Conservation (phyloP, 1,140 invertebrate species). For the Drosophila seguyi region DNA sequence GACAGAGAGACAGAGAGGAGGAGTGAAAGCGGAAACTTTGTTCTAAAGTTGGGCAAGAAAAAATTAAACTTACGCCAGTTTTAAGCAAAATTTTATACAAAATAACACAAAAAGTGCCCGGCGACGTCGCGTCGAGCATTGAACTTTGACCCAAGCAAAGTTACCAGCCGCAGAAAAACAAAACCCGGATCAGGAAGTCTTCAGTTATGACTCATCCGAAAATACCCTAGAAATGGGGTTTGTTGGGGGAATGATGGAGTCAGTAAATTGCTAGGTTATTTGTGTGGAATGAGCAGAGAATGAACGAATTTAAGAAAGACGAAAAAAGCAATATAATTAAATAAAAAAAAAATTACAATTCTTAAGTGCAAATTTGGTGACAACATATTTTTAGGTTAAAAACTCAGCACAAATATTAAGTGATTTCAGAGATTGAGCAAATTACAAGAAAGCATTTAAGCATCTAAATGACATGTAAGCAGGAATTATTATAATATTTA, state of each 20-base stretch:
- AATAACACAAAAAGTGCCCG: constrained; percentile 47
- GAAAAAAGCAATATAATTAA: background rate
- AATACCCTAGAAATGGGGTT: background rate
- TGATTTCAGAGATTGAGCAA: background rate
- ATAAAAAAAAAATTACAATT: background rate
- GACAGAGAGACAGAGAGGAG: constrained; percentile 5
- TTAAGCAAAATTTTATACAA: constrained; percentile 66
- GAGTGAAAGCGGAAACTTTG: constrained; percentile 46
- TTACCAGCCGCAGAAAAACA: constrained; percentile 30
- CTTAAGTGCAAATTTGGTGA: background rate
- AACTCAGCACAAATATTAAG: background rate
- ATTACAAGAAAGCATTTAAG: no score
- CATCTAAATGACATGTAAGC: background rate
- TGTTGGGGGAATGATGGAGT: background rate
- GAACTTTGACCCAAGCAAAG: constrained; percentile 43
- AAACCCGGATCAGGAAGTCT: constrained; percentile 4
- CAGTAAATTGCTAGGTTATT: no score
- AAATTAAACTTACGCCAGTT: constrained; percentile 63
- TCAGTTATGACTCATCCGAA: constrained; percentile 11
- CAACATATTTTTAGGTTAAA: background rate
- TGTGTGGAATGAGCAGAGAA: no score
- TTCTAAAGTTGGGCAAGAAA: constrained; percentile 58
- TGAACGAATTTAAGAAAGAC: background rate
- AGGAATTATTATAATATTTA: background rate
- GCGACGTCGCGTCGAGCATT: constrained; percentile 42